Evolutionary conservation across 2,797 vertebrate genomes (phyloP), one percentile per base, ranked within the genome.

Genomic region (Somateria mollissima): DNA sequence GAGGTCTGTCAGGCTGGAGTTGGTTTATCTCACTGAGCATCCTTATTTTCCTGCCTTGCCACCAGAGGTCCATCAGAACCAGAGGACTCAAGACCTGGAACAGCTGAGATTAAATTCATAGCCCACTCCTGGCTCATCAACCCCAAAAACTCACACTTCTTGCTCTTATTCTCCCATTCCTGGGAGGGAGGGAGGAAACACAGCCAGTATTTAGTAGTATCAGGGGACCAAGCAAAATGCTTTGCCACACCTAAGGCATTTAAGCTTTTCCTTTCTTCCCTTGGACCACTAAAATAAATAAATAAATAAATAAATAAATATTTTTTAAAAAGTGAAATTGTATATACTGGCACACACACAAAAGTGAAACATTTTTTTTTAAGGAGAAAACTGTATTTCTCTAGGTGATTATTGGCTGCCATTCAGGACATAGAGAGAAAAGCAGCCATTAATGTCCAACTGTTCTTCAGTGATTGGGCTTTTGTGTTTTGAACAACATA

Each of bases 231-330:
- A 47, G 57, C 5, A 74, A 90, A 95, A 90, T 19, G 10, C 19
- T 91, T 80, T 58, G 51, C 21, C 30, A 25, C 28, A 74, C 39
- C 71, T 73, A 62, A 60, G 61, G 24, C 71, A 51, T 58, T 90
- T 84, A 51, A 78, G 54, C 41, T 73, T 83, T 91, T 75, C 18
- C 61, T 72, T 86, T 62, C 34, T 76, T 88, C 51, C 36, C 22
- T 78, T 66, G 54, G 61, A 8, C 13, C 24, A 17, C 36, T 11
- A 37, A 1, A 57, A 41, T 41, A 30, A 25, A 39, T 53, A 51
- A 51, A 51, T 27, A 27, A 49, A 49, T 22, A 49, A 22, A 56
- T 39, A 58, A 39, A 25, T 11, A 36, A 36, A 36, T 36, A 36
- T 20, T 45, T 49, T 49, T 49, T 49, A 3, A 1, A 47, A 6